Percentiles rank a stretch among this genome's conserved stretches.
These are phyloP conservation scores for Wiebesia pumilae DNA, from an alignment of 1,140 invertebrate genomes.

Conservation along the genomic window DNA sequence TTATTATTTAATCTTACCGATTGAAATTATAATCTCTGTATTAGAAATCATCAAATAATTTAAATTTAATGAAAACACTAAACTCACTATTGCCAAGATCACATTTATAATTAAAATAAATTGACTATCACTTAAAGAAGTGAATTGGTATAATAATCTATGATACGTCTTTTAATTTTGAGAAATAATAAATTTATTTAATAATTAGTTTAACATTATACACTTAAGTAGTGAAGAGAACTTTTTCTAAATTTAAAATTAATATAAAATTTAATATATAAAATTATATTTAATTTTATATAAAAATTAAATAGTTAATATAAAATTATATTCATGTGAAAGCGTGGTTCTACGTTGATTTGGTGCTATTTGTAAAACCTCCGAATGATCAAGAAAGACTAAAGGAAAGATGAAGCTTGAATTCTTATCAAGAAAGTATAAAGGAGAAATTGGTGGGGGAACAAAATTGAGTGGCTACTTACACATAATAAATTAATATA, in stretches of 20 bases:
- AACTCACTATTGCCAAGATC: background rate
- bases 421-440: background rate
- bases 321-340: background rate
- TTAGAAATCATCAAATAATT: too few relatives aligned
- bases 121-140: background rate
- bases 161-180: background rate
- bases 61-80: background rate
- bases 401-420: background rate
- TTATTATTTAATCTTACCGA: too few relatives aligned
- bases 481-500: background rate
- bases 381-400: background rate
- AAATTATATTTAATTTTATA: background rate
- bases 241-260: background rate
- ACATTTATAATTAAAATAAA: background rate
- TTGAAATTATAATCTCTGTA: too few relatives aligned
- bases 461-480: background rate
- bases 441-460: background rate
- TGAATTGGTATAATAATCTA: background rate
- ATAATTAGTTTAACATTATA: background rate
- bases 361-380: background rate
- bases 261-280: background rate
- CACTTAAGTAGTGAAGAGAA: background rate
- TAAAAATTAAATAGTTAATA: too few relatives aligned
- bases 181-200: too few relatives aligned
- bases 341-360: background rate